A percentile compares a stretch with the other conserved stretches of the same genome.
These are phyloP conservation scores for Manis crassicaudata DNA, from an alignment of 2,797 vertebrate genomes.

Conservation along the genomic window DNA sequence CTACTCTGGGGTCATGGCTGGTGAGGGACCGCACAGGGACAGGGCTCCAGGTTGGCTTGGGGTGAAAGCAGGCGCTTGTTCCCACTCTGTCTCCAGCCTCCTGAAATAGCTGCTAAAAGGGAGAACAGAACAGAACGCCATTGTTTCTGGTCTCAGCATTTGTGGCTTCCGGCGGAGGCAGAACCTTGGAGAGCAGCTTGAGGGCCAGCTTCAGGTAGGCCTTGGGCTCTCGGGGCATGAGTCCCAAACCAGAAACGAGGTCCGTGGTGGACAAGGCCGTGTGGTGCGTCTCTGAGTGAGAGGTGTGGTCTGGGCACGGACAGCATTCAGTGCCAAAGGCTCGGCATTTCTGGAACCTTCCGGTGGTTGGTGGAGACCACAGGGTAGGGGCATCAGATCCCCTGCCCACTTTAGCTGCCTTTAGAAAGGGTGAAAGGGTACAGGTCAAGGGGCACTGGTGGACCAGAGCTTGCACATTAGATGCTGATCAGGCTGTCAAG, in stretches of 20 bases:
- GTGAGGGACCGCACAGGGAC: not conserved
- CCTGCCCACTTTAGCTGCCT: not conserved
- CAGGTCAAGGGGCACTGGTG: not conserved
- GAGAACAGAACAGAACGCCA: not conserved
- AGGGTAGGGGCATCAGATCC: not conserved
- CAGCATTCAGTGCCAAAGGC: not conserved
- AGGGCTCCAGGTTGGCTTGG: fast-evolving
- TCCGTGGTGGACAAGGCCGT: fast-evolving
- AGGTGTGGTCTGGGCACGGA: not conserved
- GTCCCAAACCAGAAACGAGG: not conserved
- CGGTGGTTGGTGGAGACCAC: not conserved
- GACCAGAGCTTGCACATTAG: not conserved
- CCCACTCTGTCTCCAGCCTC: not conserved
- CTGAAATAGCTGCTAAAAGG: not conserved
- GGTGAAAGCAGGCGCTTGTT: not conserved
- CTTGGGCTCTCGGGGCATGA: fast-evolving
- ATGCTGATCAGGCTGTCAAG: not conserved
- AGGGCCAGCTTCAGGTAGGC: not conserved
- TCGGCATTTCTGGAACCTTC: not conserved
- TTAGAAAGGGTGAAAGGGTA: not conserved
- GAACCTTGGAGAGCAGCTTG: not conserved
- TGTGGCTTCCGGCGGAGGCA: not conserved
- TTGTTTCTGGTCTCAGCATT: not conserved
- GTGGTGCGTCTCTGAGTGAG: not conserved
- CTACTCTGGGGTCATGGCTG: not conserved